Percentiles rank a stretch among this genome's conserved stretches.
phyloP scores from a whole-genome alignment of 2,113 vertebrate species.

The Nicator chloris region DNA sequence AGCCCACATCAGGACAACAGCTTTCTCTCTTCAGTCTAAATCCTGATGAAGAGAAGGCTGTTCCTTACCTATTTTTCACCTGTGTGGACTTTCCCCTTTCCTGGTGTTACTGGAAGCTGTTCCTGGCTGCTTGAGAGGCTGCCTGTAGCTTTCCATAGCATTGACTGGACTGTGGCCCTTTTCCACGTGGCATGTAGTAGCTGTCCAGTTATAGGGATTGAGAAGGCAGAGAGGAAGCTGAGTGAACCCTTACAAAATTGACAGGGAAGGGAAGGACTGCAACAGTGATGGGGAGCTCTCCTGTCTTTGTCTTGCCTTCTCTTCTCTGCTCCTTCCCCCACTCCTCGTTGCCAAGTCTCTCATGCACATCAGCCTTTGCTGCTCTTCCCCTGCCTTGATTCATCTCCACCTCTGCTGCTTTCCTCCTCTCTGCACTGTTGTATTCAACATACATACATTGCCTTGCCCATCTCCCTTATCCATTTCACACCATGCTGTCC shows the following conservation, averaged over 20 bases:
- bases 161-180: neutral
- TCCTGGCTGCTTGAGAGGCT: neutral
- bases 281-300: neutral
- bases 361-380: neutral
- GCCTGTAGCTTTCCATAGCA: neutral
- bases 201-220: neutral
- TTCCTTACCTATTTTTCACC: neutral
- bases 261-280: neutral
- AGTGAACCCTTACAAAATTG: neutral
- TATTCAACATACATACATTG: fast-evolving
- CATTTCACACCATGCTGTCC: neutral
- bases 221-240: neutral
- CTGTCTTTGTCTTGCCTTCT: neutral
- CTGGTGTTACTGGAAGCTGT: neutral
- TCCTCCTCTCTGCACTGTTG: neutral
- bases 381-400: neutral
- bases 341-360: neutral
- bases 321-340: neutral
- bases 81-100: neutral
- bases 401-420: neutral
- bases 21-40: neutral
- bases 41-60: neutral
- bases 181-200: neutral
- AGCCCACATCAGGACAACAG: neutral
- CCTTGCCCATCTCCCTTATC: neutral